A percentile compares a stretch with the other conserved stretches of the same genome.
Evolutionary conservation across 2,888 invertebrate species (phyloP).

Genomic region (Linnaemya vulpina): DNA sequence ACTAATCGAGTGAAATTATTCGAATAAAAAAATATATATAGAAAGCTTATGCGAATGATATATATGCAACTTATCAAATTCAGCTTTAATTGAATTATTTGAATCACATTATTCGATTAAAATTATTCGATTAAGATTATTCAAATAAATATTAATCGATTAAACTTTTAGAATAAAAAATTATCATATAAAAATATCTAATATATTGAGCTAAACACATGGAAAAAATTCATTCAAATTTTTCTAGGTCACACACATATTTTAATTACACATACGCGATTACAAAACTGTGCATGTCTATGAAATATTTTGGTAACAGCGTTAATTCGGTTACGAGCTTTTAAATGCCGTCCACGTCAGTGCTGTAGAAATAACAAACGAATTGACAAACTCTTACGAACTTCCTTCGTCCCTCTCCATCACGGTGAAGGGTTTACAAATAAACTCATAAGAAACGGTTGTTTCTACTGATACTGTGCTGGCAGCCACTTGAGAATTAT

Average conservation of each 20-base stretch:
- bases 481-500: slow-evolving; percentile 40
- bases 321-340: too few species aligned
- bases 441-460: not conserved
- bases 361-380: not conserved
- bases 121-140: not conserved
- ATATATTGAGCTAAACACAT: too few species aligned
- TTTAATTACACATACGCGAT: too few species aligned
- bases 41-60: not conserved
- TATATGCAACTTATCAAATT: too few species aligned
- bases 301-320: too few species aligned
- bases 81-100: too few species aligned
- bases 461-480: slow-evolving; percentile 20
- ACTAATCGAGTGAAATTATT: not conserved
- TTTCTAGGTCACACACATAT: too few species aligned
- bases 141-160: not conserved
- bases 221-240: too few species aligned
- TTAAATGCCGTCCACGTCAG: not conserved
- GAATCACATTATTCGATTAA: not conserved
- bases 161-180: not conserved
- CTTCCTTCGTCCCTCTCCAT: not conserved
- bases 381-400: not conserved
- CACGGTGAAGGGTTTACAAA: not conserved
- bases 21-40: not conserved
- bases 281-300: too few species aligned
- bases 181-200: too few species aligned